Evolutionary conservation across 2,797 vertebrate genomes (phyloP).

Genomic region (Austrolebias charrua): DNA sequence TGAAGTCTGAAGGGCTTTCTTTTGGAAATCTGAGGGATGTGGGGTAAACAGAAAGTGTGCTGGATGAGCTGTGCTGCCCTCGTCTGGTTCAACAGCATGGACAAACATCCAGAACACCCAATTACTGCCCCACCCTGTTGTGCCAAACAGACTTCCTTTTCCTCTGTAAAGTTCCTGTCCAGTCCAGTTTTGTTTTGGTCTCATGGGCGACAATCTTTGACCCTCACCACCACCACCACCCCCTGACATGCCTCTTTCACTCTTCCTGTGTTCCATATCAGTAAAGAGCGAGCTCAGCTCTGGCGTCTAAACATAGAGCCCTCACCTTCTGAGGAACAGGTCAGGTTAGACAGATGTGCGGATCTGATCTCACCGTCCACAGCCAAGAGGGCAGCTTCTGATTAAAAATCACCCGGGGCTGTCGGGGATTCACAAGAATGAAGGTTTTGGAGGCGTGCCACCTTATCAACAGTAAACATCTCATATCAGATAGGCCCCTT

Average conservation of each 20-base stretch:
- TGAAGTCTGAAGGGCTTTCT: conserved; percentile 17
- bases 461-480: conserved; percentile 17
- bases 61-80: conserved; percentile 57
- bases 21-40: conserved; percentile 1
- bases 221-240: background rate
- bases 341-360: conserved; percentile 19
- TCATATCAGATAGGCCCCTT: background rate
- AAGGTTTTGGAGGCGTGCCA: conserved; percentile 17
- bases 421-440: conserved; percentile 36
- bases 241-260: conserved; percentile 21
- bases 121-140: conserved; percentile 22
- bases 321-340: conserved; percentile 17
- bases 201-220: conserved; percentile 27
- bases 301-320: conserved; percentile 44
- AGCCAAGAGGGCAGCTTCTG: background rate
- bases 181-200: conserved; percentile 6
- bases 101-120: conserved; percentile 13
- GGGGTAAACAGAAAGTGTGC: conserved; percentile 7
- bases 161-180: conserved; percentile 44
- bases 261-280: conserved; percentile 53
- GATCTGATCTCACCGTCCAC: conserved; percentile 5
- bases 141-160: conserved; percentile 59
- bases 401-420: conserved; percentile 13
- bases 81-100: conserved; percentile 46
- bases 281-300: conserved; percentile 11